phyloP scores from a whole-genome alignment of 2,113 vertebrate species.

The Macheiramphus alcinus region DNA sequence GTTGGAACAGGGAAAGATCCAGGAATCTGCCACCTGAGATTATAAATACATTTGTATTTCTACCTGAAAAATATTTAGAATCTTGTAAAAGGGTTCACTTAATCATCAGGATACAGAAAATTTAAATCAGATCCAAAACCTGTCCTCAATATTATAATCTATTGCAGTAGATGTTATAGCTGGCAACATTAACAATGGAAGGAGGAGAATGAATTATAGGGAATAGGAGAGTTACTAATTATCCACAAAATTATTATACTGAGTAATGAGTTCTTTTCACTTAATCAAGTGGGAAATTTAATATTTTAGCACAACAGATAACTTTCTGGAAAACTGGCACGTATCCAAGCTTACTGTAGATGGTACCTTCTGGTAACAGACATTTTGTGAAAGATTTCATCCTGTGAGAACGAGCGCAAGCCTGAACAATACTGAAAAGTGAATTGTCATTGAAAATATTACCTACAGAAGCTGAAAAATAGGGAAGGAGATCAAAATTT shows the following conservation, averaged over 20 bases:
- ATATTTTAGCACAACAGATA: background rate
- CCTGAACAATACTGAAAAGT: background rate
- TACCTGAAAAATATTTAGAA: background rate
- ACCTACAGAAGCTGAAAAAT: background rate
- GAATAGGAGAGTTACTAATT: constrained; percentile 17
- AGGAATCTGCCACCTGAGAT: background rate
- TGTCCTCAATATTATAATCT: background rate
- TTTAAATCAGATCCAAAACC: background rate
- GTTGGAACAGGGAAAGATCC: background rate
- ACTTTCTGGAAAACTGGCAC: background rate
- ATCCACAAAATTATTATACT: constrained; percentile 25
- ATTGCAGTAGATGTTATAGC: background rate
- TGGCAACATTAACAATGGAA: constrained; percentile 1
- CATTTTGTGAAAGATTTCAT: background rate
- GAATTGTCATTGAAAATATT: background rate
- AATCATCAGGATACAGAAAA: background rate
- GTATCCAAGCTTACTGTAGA: background rate
- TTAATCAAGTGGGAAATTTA: constrained; percentile 1
- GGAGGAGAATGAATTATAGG: background rate
- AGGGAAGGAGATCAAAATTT: background rate
- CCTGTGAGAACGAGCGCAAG: background rate
- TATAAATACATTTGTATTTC: background rate
- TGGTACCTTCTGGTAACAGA: background rate
- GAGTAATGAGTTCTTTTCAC: constrained; percentile 6
- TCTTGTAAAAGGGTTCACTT: background rate